Conservation (phyloP, 2,113 vertebrate species). For the Rhizomys pruinosus region DNA sequence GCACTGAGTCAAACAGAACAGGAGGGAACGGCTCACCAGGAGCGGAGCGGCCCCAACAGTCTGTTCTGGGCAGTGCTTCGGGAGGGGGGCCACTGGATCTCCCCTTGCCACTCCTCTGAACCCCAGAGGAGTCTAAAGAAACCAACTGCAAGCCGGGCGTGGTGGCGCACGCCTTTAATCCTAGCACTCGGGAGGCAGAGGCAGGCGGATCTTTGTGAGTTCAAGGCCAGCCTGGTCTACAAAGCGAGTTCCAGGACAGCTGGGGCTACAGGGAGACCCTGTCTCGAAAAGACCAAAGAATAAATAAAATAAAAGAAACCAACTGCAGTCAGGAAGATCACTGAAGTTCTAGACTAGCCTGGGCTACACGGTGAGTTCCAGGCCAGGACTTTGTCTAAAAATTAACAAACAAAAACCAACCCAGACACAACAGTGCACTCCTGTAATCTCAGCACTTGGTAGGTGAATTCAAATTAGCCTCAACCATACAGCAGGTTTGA, state of each 20-base stretch:
- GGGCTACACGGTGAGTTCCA: not conserved
- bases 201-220: too few relatives aligned
- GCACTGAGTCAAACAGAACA: not conserved
- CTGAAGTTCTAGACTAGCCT: not conserved
- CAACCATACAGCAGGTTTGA: not conserved
- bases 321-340: not conserved
- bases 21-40: not conserved
- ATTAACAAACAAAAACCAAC: not conserved
- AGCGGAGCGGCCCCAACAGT: rapidly evolving
- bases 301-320: too few relatives aligned
- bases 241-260: too few relatives aligned
- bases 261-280: too few relatives aligned
- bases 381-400: not conserved
- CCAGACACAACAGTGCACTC: not conserved
- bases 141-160: not conserved
- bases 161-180: too few relatives aligned
- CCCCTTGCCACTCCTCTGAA: rapidly evolving
- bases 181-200: too few relatives aligned
- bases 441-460: not conserved
- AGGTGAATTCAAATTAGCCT: not conserved
- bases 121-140: not conserved
- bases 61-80: not conserved
- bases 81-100: too few relatives aligned
- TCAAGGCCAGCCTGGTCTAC: too few relatives aligned
- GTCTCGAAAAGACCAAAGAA: too few relatives aligned